Conservation (phyloP, 1,140 invertebrate genomes). For the Olivierus martensii region DNA sequence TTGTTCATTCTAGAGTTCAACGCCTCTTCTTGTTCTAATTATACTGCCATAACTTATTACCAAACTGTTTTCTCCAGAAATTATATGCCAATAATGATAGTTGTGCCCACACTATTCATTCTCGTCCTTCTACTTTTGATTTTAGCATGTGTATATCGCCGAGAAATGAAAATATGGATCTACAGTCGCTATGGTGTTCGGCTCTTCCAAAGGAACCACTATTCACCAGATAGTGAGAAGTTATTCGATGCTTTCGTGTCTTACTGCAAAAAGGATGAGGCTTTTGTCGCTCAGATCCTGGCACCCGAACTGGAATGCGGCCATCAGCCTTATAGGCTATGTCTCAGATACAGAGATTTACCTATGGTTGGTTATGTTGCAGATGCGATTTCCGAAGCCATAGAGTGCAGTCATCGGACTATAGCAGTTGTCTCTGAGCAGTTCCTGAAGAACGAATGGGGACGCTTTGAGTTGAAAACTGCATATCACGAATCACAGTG, state of each 20-base stretch:
- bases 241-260: constrained; percentile 85
- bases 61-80: constrained; percentile 27
- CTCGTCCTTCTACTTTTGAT: constrained; percentile 37
- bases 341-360: constrained; percentile 77
- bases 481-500: constrained; percentile 77
- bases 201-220: constrained; percentile 39
- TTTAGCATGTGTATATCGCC: constrained; percentile 64
- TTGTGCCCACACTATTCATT: constrained; percentile 18
- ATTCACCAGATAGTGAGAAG: constrained; percentile 58
- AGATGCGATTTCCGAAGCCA: constrained; percentile 79
- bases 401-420: constrained; percentile 72
- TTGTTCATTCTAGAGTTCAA: constrained; percentile 15
- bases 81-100: constrained; percentile 46
- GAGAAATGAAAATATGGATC: constrained; percentile 30
- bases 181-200: constrained; percentile 42
- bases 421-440: constrained; percentile 85
- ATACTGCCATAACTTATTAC: constrained; percentile 30
- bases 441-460: constrained; percentile 89
- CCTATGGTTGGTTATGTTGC: constrained; percentile 67
- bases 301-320: constrained; percentile 66
- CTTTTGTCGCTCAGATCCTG: constrained; percentile 71
- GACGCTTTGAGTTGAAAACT: constrained; percentile 79
- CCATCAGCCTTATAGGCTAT: constrained; percentile 70
- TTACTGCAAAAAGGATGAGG: constrained; percentile 83
- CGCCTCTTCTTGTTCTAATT: constrained; percentile 35